phyloP scores from a whole-genome alignment of 2,797 vertebrate genomes.

The Silurus lanzhouensis region DNA sequence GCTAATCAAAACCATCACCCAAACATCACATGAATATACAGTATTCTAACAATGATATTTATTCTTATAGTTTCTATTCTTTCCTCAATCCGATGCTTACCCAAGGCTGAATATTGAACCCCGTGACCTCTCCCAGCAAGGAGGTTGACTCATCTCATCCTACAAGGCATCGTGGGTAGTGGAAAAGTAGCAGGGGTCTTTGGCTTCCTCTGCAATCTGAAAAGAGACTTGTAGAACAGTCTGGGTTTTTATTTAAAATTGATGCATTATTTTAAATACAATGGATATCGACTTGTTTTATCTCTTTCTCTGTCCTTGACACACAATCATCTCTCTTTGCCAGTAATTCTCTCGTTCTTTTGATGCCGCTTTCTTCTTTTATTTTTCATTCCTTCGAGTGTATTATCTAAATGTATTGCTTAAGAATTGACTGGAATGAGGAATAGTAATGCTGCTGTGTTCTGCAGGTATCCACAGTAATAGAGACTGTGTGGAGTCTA shows the following conservation, averaged over 20 bases:
- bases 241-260: neutral
- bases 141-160: slow-evolving; percentile 36
- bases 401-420: too few species aligned
- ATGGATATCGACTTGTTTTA: neutral
- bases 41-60: neutral
- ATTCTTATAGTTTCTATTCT: neutral
- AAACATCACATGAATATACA: neutral
- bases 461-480: neutral
- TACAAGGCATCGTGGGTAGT: slow-evolving; percentile 29
- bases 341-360: neutral
- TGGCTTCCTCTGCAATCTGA: neutral
- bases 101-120: slow-evolving; percentile 18
- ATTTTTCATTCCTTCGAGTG: neutral
- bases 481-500: neutral
- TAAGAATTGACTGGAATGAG: neutral
- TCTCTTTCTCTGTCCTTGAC: neutral
- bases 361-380: neutral
- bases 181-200: neutral
- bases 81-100: neutral
- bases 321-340: neutral
- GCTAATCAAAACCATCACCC: neutral
- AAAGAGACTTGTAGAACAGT: neutral
- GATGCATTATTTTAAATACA: neutral
- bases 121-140: slow-evolving; percentile 23
- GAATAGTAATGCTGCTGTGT: neutral